phyloP scores from a whole-genome alignment of 2,113 vertebrate genomes.

The Tauraco erythrolophus region DNA sequence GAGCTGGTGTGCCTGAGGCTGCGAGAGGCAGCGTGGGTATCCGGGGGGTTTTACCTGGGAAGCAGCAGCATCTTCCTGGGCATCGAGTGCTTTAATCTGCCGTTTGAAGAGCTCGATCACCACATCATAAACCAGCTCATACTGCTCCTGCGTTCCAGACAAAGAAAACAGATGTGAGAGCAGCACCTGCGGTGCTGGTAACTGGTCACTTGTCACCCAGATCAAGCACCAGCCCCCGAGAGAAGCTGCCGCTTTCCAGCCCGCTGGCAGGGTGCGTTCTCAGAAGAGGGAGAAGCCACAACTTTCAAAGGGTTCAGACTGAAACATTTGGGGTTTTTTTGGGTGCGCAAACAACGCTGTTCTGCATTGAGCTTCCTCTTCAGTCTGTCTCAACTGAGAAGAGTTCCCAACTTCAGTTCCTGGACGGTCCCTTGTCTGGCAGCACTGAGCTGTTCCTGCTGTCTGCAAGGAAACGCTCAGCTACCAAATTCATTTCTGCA shows the following conservation, averaged over 20 bases:
- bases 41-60: conserved; percentile 64
- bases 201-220: neutral
- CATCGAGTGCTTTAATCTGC: conserved; percentile 74
- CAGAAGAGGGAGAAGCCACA: neutral
- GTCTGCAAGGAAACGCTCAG: neutral
- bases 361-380: conserved; percentile 42
- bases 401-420: conserved; percentile 25
- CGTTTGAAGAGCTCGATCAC: conserved; percentile 87
- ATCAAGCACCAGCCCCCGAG: neutral
- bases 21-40: neutral
- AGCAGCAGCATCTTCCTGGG: neutral
- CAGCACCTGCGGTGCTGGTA: neutral
- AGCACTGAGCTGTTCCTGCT: neutral
- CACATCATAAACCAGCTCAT: conserved; percentile 88
- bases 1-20: neutral
- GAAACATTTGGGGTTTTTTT: neutral
- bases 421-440: neutral
- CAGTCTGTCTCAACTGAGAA: neutral
- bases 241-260: neutral
- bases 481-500: neutral
- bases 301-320: neutral
- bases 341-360: neutral
- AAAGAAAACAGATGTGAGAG: neutral
- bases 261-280: neutral
- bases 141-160: conserved; percentile 86